Evolutionary conservation across 2,113 vertebrate genomes (phyloP).

Genomic region (Notarius lentiginosus): DNA sequence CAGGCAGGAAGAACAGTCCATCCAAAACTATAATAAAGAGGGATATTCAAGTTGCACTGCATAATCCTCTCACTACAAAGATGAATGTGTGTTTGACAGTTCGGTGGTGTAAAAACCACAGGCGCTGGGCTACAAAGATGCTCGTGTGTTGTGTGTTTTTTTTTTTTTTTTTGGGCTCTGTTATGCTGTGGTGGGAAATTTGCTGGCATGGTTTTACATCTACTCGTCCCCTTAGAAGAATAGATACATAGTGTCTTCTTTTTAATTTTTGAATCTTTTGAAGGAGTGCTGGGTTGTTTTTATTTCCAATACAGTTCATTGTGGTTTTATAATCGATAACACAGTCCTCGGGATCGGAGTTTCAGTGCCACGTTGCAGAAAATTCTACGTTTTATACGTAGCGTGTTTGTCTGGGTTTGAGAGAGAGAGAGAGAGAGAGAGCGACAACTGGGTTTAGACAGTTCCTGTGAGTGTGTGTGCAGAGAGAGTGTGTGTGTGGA

Average conservation of each 20-base stretch:
- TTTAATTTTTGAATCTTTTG: not conserved
- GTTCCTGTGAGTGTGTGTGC: constrained; percentile 18
- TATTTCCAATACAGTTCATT: not conserved
- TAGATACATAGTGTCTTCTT: not conserved
- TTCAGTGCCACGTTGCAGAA: not conserved
- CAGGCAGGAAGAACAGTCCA: not conserved
- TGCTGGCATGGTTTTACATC: not conserved
- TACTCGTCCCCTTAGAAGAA: not conserved
- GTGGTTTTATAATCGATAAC: not conserved
- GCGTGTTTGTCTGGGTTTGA: constrained; percentile 3
- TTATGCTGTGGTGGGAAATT: not conserved
- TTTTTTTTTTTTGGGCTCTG: not conserved
- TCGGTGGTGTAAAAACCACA: not conserved
- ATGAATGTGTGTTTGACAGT: not conserved
- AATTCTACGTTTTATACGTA: not conserved
- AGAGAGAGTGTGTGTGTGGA: constrained; percentile 21
- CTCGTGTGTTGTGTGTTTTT: no score
- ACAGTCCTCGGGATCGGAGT: not conserved
- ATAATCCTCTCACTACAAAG: not conserved
- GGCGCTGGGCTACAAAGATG: not conserved
- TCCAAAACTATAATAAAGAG: not conserved
- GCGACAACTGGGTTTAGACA: constrained; percentile 41
- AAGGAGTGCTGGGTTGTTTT: not conserved
- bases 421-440: not conserved
- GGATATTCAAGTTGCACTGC: not conserved